Base-by-base conservation (phyloP, 2,888 invertebrate species). In the Leptopilina drosophilae region DNA sequence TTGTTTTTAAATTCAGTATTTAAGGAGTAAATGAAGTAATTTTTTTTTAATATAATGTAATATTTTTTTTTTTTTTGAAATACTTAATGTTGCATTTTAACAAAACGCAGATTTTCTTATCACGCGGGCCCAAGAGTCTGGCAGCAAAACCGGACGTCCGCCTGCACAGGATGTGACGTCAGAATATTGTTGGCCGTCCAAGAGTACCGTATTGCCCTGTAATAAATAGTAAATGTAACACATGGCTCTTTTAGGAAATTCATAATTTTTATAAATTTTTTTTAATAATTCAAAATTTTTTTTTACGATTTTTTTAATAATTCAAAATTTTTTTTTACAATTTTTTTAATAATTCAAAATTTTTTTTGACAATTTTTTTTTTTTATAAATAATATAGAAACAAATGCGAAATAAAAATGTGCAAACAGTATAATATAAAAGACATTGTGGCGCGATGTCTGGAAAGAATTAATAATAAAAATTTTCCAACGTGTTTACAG, bases 141-240 rank as follows among this genome's bases (percentile, higher is more conserved):
- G 88, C 87, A 85, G 82, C 82, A 83, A 88, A 85, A 87, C 90
- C 91, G 91, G 91, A 91, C 88, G 88, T 91, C 91, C 91, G 91
- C 88, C 87, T 86, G 84, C 85, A 86, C 91, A 91, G 91, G 91
- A 91, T 89, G 85, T 91, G 91, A 91, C 91, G 90, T 91, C 89
- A 90, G 82, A 78, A 69, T 20, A 20, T 80, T 85, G 86, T 85
- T 81, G 75, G 80, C 77, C 82, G 83, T 80, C 81, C 77, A 81
- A 83, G n/a, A 64, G 56, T 83, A 83, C 82, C 78, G 15, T 62
- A 62, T 62, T 62, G 9, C 15, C 9, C 20, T 62, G 62, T 62
- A 49, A 49, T 49, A 62, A 62, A 62, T 62, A 62, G 62, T 62
- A 62, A 62, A 62, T 62, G 62, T 62, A 62, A 15, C 62, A 62